Base-by-base conservation (phyloP, 2,888 invertebrate species). In the Phragmatobia fuliginosa region DNA sequence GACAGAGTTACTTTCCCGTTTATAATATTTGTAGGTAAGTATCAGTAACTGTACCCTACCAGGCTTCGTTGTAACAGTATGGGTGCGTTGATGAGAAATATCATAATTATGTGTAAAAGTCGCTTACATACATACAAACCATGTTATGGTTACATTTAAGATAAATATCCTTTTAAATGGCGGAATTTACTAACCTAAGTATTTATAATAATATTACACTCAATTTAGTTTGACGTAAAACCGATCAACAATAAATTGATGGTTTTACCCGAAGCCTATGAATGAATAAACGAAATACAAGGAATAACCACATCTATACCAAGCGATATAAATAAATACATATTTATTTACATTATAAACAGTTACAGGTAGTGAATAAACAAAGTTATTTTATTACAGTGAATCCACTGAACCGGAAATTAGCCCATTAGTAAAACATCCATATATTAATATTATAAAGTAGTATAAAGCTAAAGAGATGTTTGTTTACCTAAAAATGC, bases 251-350 rank as follows among this genome's bases (percentile, higher is more conserved):
- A 56, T 56, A 6, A 16, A 28, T 28, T 28, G 28, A 56, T 28
- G 28, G 56, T 28, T 56, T 56, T 56, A 56, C 62, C 38, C 62
- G 8, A 28, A 62, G 18, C n/a, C 4, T 64, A 36, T 64, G 2
- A 52, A 36, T 56, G 64, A 18, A 38, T 41, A 52, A 64, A 25
- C 36, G 18, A 10, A 64, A 33, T 56, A 56, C 28, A 56, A 64
- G 52, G 64, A 56, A 56, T 18, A 56, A 56, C 49, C 33, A 25
- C 33, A 64, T 8, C 25, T 64, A 8, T 18, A 18, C 11, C n/a
- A n/a, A n/a, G n/a, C n/a, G n/a, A n/a, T n/a, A n/a, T 49, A 7
- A 62, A 45, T 14, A 8, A 11, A 62, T 31, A 63, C 21, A 18
- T n/a, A 62, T 21, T 32, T 28, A 56, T 56, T 56, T 52, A 33